Evolutionary conservation across 2,113 vertebrate genomes (phyloP).

Genomic region (Peucedramus taeniatus): DNA sequence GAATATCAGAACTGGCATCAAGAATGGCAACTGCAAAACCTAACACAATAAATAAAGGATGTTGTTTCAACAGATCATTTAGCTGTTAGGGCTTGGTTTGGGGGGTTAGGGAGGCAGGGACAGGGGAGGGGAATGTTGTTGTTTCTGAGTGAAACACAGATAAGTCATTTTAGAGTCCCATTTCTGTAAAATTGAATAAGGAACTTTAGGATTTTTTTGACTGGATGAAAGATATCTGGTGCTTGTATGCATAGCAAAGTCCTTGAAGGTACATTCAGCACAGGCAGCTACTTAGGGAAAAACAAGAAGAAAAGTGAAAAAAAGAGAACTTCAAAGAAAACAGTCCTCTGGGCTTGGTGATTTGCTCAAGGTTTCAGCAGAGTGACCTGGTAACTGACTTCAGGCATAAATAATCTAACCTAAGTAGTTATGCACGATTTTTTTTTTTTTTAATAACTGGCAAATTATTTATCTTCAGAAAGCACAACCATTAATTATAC

Average conservation of each 20-base stretch:
- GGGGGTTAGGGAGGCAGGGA: fast-evolving
- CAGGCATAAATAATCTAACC: background rate
- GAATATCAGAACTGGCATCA: background rate
- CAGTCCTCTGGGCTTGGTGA: background rate
- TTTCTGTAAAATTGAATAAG: background rate
- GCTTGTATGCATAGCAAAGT: background rate
- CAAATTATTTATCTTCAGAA: background rate
- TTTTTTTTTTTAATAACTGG: background rate
- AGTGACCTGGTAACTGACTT: background rate
- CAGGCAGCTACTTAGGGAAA: background rate
- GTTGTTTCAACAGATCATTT: background rate
- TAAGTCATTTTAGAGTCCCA: background rate
- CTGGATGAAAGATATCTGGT: background rate
- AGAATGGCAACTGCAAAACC: background rate
- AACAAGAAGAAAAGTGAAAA: background rate
- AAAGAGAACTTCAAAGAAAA: background rate
- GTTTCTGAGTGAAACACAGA: background rate
- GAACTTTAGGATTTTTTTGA: background rate
- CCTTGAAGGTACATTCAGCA: background rate
- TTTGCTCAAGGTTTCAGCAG: background rate
- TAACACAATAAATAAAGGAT: background rate
- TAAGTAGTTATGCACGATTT: background rate
- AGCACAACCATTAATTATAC: background rate
- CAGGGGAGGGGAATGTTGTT: background rate
- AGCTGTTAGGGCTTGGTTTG: background rate